Evolutionary conservation across 2,888 invertebrate genomes (phyloP).

Genomic region (Bombylius major): DNA sequence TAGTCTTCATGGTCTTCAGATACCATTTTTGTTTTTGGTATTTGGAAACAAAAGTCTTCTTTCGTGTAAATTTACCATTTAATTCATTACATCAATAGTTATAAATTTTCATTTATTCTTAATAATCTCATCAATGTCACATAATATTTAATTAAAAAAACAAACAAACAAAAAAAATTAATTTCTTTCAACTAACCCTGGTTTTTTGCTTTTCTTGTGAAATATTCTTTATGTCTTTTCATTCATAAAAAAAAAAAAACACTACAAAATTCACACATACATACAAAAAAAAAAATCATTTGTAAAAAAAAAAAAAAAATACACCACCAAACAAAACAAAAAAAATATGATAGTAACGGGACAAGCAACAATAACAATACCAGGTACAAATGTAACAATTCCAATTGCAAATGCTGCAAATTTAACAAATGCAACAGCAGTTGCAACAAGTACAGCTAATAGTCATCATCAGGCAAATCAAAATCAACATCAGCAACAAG

Average conservation of each 20-base stretch:
- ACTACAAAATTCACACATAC: neutral
- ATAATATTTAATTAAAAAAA: neutral
- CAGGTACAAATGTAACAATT: constrained; percentile 45
- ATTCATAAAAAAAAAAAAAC: neutral
- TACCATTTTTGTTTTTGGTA: no score
- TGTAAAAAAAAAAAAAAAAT: no score
- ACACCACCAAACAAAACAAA: no score
- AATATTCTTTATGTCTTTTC: neutral
- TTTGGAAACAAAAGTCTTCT: no score
- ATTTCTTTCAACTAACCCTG: neutral
- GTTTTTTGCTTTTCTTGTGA: neutral
- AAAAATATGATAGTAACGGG: constrained; percentile 11
- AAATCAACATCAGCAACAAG: constrained; percentile 18
- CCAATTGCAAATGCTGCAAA: constrained; percentile 32
- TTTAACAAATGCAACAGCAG: constrained; percentile 17
- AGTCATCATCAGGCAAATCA: constrained; percentile 25
- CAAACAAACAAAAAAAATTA: neutral
- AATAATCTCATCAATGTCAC: neutral
- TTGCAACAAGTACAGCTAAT: constrained; percentile 23
- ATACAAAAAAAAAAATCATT: neutral
- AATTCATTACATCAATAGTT: no score
- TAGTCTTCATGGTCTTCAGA: no score
- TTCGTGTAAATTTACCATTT: no score
- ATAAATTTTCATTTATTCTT: no score
- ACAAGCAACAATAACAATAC: constrained; percentile 45